phyloP scores from a whole-genome alignment of 2,113 vertebrate species.

The Mungos mungo region DNA sequence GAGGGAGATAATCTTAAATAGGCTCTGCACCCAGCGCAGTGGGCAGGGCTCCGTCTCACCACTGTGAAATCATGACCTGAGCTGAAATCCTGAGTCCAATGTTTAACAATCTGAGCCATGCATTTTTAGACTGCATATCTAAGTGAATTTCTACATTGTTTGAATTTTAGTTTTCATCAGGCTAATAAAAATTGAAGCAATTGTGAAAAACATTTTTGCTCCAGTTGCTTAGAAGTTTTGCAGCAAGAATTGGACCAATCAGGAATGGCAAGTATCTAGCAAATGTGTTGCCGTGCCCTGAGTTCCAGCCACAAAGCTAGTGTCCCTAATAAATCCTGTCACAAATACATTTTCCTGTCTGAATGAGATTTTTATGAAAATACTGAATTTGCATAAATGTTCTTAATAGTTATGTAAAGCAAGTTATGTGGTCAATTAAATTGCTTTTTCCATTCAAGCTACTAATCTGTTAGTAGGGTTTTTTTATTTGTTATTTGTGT shows the following conservation, averaged over 20 bases:
- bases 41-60: too few relatives aligned
- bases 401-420: not conserved
- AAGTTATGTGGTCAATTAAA: not conserved
- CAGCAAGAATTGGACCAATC: not conserved
- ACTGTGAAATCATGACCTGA: too few relatives aligned
- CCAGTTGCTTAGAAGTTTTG: not conserved
- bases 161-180: not conserved
- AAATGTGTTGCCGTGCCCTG: not conserved
- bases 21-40: too few relatives aligned
- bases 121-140: not conserved
- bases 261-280: not conserved
- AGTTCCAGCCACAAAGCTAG: not conserved
- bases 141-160: not conserved
- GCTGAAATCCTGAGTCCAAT: too few relatives aligned
- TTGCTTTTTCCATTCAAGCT: not conserved
- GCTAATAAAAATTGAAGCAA: not conserved
- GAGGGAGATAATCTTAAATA: too few relatives aligned
- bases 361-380: constrained; percentile 24
- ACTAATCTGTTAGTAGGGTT: not conserved
- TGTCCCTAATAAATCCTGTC: not conserved
- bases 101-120: too few relatives aligned
- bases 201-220: not conserved
- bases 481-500: not conserved
- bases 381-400: not conserved
- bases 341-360: not conserved